Conservation (phyloP, 2,888 invertebrate genomes). For the Napeogenes sylphis region DNA sequence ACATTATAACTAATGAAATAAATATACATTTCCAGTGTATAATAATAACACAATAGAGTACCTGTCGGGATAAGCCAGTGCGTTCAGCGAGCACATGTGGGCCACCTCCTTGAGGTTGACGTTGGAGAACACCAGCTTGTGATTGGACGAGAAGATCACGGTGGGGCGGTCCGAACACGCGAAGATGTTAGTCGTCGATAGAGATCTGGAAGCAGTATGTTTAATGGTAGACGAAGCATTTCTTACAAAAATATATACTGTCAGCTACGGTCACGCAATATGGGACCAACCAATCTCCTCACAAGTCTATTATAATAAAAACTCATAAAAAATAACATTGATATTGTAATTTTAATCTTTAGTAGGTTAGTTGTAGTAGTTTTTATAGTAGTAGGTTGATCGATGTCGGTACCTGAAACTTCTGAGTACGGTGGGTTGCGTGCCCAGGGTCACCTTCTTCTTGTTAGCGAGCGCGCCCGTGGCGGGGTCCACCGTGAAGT, state of each 20-base stretch:
- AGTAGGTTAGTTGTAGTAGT: not conserved
- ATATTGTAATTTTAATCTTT: too few relatives aligned
- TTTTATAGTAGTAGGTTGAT: not conserved
- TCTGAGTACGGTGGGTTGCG: slow-evolving; percentile 95
- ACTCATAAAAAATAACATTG: too few relatives aligned
- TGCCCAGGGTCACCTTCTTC: slow-evolving; percentile 97
- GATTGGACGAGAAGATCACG: slow-evolving; percentile 99
- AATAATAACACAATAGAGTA: slow-evolving; percentile 37
- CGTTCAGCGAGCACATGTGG: slow-evolving; percentile 98
- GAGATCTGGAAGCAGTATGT: slow-evolving; percentile 74
- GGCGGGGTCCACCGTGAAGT: slow-evolving; percentile 89
- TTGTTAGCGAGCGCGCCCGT: slow-evolving; percentile 88
- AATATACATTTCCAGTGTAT: too few relatives aligned
- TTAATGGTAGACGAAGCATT: too few relatives aligned
- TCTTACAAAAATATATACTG: too few relatives aligned
- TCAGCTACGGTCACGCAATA: too few relatives aligned
- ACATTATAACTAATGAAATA: too few relatives aligned
- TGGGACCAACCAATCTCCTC: too few relatives aligned
- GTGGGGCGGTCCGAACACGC: slow-evolving; percentile 99
- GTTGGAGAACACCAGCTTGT: slow-evolving; percentile 98
- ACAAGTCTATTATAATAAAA: too few relatives aligned
- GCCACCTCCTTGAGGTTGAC: slow-evolving; percentile 96
- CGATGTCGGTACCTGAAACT: slow-evolving; percentile 81
- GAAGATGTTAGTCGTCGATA: slow-evolving; percentile 97
- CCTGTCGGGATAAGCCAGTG: slow-evolving; percentile 96